These are phyloP conservation scores for Drosophila arizonae DNA, from an alignment of 1,140 invertebrate species.

Conservation along the genomic window DNA sequence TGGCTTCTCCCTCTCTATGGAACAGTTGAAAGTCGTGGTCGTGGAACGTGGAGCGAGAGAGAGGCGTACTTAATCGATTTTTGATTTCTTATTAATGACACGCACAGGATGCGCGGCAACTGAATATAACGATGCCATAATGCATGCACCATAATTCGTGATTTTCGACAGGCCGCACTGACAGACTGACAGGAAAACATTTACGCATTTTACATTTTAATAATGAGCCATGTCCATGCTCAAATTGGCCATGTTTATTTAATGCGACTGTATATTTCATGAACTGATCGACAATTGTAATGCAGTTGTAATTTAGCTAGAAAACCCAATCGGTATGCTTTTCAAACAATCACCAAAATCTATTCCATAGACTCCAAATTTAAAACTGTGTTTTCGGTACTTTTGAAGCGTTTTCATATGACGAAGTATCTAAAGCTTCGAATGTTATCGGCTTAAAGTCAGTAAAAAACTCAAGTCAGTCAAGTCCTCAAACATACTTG, in stretches of 20 bases:
- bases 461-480: too few relatives aligned
- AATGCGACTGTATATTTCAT: neutral
- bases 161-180: slow-evolving; percentile 40
- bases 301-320: too few relatives aligned
- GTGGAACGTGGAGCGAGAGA: neutral
- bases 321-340: too few relatives aligned
- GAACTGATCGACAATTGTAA: slow-evolving; percentile 38
- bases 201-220: slow-evolving; percentile 41
- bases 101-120: slow-evolving; percentile 38
- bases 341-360: too few relatives aligned
- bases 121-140: slow-evolving; percentile 19
- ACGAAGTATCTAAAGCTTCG: too few relatives aligned
- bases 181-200: slow-evolving; percentile 36
- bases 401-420: too few relatives aligned
- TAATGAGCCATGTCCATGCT: slow-evolving; percentile 41
- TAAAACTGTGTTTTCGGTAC: too few relatives aligned
- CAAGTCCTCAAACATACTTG: too few relatives aligned
- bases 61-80: slow-evolving; percentile 67
- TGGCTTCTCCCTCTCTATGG: neutral
- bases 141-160: slow-evolving; percentile 32
- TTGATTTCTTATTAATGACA: slow-evolving; percentile 71
- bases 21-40: slow-evolving; percentile 16
- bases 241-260: slow-evolving; percentile 23
- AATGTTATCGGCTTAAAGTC: too few relatives aligned
- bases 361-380: too few relatives aligned